A percentile compares a stretch with the other conserved stretches of the same genome.
Conservation (phyloP, 2,113 vertebrate species). For the Canis aureus region DNA sequence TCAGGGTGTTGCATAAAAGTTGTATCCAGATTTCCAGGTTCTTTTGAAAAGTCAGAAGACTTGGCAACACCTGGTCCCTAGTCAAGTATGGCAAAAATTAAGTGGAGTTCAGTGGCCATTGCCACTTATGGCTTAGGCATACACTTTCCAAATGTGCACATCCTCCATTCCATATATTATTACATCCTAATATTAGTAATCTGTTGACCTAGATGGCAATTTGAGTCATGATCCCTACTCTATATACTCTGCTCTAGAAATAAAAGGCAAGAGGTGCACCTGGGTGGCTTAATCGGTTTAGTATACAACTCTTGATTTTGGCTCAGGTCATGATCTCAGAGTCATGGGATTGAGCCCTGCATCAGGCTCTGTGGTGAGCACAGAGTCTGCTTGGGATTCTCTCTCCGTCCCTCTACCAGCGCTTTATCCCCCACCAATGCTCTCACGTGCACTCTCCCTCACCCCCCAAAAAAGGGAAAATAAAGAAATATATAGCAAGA, state of each 20-base stretch:
- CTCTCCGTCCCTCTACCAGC: not conserved
- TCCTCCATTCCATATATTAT: not conserved
- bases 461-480: too few species aligned
- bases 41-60: not conserved
- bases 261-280: not conserved
- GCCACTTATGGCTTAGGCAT: too few species aligned
- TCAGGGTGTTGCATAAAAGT: not conserved
- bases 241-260: not conserved
- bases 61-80: not conserved
- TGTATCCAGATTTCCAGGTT: not conserved
- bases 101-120: rapidly evolving
- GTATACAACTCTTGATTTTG: not conserved
- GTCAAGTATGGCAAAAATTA: not conserved
- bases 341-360: not conserved
- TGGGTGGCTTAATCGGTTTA: not conserved
- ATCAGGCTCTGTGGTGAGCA: not conserved
- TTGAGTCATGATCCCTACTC: not conserved
- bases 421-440: not conserved
- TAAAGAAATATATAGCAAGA: not conserved
- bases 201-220: not conserved
- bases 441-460: not conserved
- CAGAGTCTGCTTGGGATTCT: not conserved
- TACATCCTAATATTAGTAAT: not conserved
- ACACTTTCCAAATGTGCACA: not conserved
- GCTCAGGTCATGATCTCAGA: not conserved